Evolutionary conservation across 2,113 vertebrate species (phyloP), one percentile per base, ranked within the genome.

Genomic region (Hydropotes inermis): DNA sequence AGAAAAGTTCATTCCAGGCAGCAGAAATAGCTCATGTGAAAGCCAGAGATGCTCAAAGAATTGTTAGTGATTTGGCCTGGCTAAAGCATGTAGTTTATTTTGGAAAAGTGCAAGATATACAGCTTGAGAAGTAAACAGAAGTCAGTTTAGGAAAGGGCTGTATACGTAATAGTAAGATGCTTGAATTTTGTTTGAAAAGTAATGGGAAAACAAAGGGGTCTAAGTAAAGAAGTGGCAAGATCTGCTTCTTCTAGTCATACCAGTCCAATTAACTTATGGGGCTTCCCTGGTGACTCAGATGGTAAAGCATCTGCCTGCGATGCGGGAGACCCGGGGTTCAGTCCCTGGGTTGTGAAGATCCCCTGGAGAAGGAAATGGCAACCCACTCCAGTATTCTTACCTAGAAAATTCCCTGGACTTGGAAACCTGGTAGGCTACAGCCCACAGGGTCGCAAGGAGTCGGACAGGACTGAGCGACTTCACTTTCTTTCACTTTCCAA

Each of bases 171-270:
- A 84, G 55, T 47, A 92, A 89, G 47, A 67, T 43, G 12, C 25
- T 97, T 88, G 30, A 36, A 88, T 88, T 95, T 89, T 95, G 19
- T 87, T 92, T 45, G 36, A 5, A 85, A 95, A 45, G 28, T 88
- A 57, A 95, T 67, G 21, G 7, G 23, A 95, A 79, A 47, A 11
- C 67, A n/a, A 91, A 82, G 2, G 0, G 3, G 76, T 95, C 96
- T 88, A 94, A 91, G 4, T 70, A 96, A 16, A 91, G 10, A 95
- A 95, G 54, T 93, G 28, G 50, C 21, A 86, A 76, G 28, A 64
- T 85, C 67, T 89, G 21, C 19, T 96, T 91, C 43, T 43, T 85
- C 52, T 70, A 61, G 8, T 89, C 36, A 94, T 33, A 58, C 2
- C 43, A 76, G 21, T 39, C 11, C 81, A 55, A 64, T 67, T 89